These are phyloP conservation scores for Metalampra italica DNA, from an alignment of 2,888 invertebrate genomes.

Conservation along the genomic window DNA sequence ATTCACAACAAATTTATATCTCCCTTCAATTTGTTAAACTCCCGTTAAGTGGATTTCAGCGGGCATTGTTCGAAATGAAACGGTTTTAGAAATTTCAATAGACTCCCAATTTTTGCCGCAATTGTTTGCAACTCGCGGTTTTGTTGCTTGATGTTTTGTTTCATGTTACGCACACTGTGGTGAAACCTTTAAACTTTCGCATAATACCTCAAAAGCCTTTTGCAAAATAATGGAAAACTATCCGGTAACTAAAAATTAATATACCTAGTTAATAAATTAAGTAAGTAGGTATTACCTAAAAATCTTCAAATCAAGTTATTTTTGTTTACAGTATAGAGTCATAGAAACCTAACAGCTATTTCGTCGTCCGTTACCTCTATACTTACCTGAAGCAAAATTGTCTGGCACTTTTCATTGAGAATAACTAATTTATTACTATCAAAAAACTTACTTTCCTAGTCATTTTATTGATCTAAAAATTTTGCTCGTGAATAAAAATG, in stretches of 20 bases:
- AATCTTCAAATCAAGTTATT: no score
- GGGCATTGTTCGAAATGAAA: background rate
- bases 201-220: background rate
- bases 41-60: slow-evolving; percentile 7
- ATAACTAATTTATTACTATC: no score
- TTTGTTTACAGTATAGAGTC: no score
- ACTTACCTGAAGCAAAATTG: no score
- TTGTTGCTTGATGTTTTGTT: background rate
- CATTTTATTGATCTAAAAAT: slow-evolving; percentile 16
- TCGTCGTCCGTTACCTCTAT: no score
- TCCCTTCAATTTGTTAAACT: slow-evolving; percentile 32
- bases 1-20: slow-evolving; percentile 40
- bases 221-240: background rate
- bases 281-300: no score
- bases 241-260: background rate
- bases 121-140: background rate
- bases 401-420: no score
- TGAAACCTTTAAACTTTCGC: background rate
- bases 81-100: slow-evolving; percentile 1
- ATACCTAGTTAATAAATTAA: no score
- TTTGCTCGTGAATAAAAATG: slow-evolving; percentile 44
- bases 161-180: background rate
- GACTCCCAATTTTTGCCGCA: slow-evolving; percentile 1
- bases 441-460: background rate
- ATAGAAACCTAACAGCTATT: no score